Base-by-base conservation (phyloP, 2,888 invertebrate species). In the Tenthredo notha region DNA sequence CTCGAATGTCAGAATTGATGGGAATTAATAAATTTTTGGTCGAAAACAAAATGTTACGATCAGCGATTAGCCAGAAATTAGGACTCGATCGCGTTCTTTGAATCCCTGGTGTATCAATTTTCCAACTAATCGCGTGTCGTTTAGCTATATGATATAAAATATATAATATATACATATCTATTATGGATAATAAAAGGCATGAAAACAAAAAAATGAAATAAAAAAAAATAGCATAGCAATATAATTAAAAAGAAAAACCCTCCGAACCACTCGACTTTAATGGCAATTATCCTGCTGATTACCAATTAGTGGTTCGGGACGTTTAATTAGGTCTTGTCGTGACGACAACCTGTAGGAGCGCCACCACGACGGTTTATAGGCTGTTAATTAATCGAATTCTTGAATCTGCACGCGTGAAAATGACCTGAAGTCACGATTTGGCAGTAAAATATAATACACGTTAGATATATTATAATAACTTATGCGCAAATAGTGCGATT, bases 281-380 rank as follows among this genome's bases (percentile, higher is more conserved):
- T 67, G 4, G 67, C 12, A 25, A 67, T 67, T 25, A 67, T 67
- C 29, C 25, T 4, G 50, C 77, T 54, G 50, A 77, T 77, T 77
- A 47, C 67, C 67, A 67, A 67, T 67, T 67, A 67, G 67, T 67
- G 29, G 25, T 67, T 33, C 25, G 5, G 7, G 6, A 33, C 25
- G 67, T 67, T 33, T 74, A 74, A 74, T 74, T 74, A 74, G 74
- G 21, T 40, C 21, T 43, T 74, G 77, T 50, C 77, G 29, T 77
- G 50, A 50, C 77, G 50, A 54, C 77, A 77, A 77, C 77, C 77
- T 77, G 77, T 77, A 77, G 77, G 77, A 77, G 77, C 54, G 77
- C 50, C 77, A 4, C n/a, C 12, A 15, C 37, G 18, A 37, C 70
- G 77, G 77, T 47, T 47, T 47, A 77, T 54, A 6, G 18, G 25